A percentile compares a stretch with the other conserved stretches of the same genome.
Conservation (phyloP, 2,888 invertebrate species). For the Lymantria dispar region DNA sequence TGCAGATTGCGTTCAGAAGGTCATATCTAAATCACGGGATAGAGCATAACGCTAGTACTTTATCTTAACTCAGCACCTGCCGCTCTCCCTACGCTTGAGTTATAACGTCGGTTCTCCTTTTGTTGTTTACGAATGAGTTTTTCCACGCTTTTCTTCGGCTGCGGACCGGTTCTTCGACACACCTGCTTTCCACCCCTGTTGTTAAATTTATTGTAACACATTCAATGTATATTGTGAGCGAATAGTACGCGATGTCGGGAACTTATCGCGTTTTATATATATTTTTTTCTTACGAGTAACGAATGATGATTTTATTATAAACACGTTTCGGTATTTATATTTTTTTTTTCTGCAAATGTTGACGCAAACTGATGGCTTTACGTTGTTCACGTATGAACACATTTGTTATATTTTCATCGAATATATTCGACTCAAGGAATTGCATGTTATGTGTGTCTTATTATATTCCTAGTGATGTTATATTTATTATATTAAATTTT, state of each 20-base stretch:
- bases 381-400: conserved; percentile 55
- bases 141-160: conserved; percentile 61
- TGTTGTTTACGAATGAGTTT: conserved; percentile 78
- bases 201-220: conserved; percentile 62
- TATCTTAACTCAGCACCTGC: conserved; percentile 75
- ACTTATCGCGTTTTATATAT: conserved; percentile 65
- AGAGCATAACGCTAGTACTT: conserved; percentile 70
- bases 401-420: conserved; percentile 43
- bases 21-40: conserved; percentile 77
- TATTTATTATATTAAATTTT: neutral
- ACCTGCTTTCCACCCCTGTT: conserved; percentile 63
- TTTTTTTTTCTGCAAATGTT: conserved; percentile 49
- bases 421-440: conserved; percentile 46
- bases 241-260: conserved; percentile 60
- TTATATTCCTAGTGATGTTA: conserved; percentile 18
- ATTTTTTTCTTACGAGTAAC: conserved; percentile 28
- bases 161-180: conserved; percentile 60
- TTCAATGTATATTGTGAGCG: conserved; percentile 59
- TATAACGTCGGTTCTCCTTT: conserved; percentile 66
- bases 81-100: conserved; percentile 49
- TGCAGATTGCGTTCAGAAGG: conserved; percentile 74
- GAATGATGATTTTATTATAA: conserved; percentile 78
- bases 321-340: conserved; percentile 65
- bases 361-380: conserved; percentile 51
- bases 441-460: conserved; percentile 17